Conservation (phyloP, 2,113 vertebrate genomes). For the Callocephalon fimbriatum region DNA sequence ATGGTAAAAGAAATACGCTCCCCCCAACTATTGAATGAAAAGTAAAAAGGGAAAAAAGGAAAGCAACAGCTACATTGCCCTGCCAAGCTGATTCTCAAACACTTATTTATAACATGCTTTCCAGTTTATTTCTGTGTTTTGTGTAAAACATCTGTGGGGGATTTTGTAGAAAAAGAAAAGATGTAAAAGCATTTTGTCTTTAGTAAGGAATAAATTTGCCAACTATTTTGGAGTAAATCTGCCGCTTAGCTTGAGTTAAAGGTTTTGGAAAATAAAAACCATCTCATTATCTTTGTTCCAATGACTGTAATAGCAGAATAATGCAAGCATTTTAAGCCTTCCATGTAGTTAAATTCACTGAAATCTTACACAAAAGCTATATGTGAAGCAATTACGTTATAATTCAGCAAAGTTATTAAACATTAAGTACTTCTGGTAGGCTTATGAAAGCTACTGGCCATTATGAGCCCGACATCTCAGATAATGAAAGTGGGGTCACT, state of each 20-base stretch:
- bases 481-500: neutral
- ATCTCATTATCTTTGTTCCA: neutral
- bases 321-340: neutral
- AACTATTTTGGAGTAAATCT: neutral
- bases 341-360: neutral
- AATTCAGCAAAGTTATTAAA: neutral
- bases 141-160: neutral
- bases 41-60: neutral
- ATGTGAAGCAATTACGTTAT: neutral
- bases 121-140: neutral
- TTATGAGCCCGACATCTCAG: neutral
- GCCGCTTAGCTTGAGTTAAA: slow-evolving; percentile 4
- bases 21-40: neutral
- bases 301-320: neutral
- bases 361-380: neutral
- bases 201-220: neutral
- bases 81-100: neutral
- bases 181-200: neutral
- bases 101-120: neutral
- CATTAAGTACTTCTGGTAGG: neutral
- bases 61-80: neutral
- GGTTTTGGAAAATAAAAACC: neutral
- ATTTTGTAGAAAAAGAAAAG: neutral
- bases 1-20: neutral
- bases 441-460: neutral